A percentile compares a stretch with the other conserved stretches of the same genome.
phyloP scores from a whole-genome alignment of 2,888 invertebrate genomes.

The Sarcophaga caerulescens region DNA sequence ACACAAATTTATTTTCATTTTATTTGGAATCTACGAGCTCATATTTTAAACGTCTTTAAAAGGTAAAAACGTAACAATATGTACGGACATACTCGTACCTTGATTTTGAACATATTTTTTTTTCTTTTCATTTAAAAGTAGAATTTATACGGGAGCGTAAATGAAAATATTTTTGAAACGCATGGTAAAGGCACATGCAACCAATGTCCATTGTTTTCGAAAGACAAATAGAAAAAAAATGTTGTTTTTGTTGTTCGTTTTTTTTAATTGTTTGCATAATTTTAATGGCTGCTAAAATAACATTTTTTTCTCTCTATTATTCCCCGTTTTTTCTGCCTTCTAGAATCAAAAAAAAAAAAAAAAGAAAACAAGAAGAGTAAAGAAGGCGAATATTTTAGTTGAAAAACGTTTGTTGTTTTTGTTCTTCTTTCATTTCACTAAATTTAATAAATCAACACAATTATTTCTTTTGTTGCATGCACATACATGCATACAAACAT shows the following conservation, averaged over 20 bases:
- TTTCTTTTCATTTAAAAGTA: not conserved
- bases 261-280: conserved; percentile 68
- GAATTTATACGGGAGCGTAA: not conserved
- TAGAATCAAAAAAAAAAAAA: too few relatives aligned
- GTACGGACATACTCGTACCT: not conserved
- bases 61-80: too few relatives aligned
- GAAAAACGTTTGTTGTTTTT: not conserved
- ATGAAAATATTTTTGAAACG: conserved; percentile 4
- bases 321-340: conserved; percentile 2
- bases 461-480: conserved; percentile 39
- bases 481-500: too few relatives aligned
- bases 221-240: conserved; percentile 35
- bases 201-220: conserved; percentile 59
- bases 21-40: too few relatives aligned
- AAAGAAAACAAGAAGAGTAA: too few relatives aligned
- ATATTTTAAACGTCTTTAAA: too few relatives aligned
- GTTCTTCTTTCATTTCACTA: conserved; percentile 62
- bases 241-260: not conserved
- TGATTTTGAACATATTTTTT: conserved; percentile 18
- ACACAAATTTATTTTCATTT: too few relatives aligned
- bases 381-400: too few relatives aligned
- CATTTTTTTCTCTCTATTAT: conserved; percentile 44
- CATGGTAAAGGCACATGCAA: conserved; percentile 38
- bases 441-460: conserved; percentile 69
- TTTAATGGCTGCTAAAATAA: conserved; percentile 68